phyloP scores from a whole-genome alignment of 2,113 vertebrate species.

The Hiodon tergisus region DNA sequence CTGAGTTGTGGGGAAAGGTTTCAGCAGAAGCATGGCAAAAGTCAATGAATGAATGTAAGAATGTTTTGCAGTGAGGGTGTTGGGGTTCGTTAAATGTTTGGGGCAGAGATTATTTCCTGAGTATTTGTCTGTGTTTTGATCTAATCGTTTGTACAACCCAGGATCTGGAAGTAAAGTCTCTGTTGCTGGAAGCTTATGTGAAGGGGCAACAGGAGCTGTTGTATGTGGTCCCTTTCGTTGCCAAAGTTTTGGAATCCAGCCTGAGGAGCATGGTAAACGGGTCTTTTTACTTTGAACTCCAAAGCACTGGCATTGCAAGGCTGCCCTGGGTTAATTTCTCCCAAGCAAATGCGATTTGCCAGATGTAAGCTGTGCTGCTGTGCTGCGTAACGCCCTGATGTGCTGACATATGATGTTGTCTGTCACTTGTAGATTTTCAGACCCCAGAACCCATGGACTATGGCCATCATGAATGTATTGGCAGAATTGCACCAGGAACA shows the following conservation, averaged over 20 bases:
- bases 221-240: conserved; percentile 97
- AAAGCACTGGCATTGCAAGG: not conserved
- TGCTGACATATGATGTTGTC: not conserved
- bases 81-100: not conserved
- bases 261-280: conserved; percentile 88
- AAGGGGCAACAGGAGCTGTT: conserved; percentile 96
- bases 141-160: conserved; percentile 35
- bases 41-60: too few relatives aligned
- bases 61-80: too few relatives aligned
- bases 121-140: not conserved
- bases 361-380: too few relatives aligned
- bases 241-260: conserved; percentile 97
- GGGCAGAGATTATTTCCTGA: not conserved
- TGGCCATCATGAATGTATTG: conserved; percentile 99
- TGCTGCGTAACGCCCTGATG: not conserved
- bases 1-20: not conserved
- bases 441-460: conserved; percentile 97
- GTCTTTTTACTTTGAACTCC: not conserved
- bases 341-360: too few relatives aligned
- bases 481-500: conserved; percentile 97
- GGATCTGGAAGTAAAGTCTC: conserved; percentile 95
- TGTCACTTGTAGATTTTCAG: conserved; percentile 81
- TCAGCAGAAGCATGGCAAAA: too few relatives aligned
- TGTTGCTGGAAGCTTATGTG: conserved; percentile 90
- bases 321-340: not conserved